Conservation (phyloP, 2,797 vertebrate genomes). For the Pseudochirops cupreus region DNA sequence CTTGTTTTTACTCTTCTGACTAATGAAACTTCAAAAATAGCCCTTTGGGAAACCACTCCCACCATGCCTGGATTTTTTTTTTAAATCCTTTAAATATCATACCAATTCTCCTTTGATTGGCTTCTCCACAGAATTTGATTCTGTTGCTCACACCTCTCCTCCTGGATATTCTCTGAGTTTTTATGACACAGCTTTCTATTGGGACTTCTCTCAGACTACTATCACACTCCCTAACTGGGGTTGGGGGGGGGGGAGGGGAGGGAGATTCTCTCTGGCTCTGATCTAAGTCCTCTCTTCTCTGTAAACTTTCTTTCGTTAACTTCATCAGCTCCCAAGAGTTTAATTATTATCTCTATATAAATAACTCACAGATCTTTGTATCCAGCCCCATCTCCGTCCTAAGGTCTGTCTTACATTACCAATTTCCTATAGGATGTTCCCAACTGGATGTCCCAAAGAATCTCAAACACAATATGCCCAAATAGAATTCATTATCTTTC, state of each 20-base stretch:
- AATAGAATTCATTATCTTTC: neutral
- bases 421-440: neutral
- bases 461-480: neutral
- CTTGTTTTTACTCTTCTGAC: slow-evolving; percentile 51
- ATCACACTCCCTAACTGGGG: neutral
- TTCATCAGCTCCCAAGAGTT: neutral
- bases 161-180: neutral
- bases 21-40: slow-evolving; percentile 20
- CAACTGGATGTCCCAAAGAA: neutral
- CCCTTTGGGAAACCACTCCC: slow-evolving; percentile 8
- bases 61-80: slow-evolving; percentile 30
- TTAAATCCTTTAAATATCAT: slow-evolving; percentile 21
- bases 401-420: neutral
- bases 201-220: neutral
- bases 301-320: neutral
- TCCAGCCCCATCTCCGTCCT: neutral
- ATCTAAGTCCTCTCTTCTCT: neutral
- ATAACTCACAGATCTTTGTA: neutral
- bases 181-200: neutral
- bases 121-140: neutral
- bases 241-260: no score
- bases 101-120: neutral
- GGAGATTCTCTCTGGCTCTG: neutral
- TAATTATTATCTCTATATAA: neutral
- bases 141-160: neutral